Evolutionary conservation across 2,113 vertebrate genomes (phyloP).

Genomic region (Pygoscelis antarcticus): DNA sequence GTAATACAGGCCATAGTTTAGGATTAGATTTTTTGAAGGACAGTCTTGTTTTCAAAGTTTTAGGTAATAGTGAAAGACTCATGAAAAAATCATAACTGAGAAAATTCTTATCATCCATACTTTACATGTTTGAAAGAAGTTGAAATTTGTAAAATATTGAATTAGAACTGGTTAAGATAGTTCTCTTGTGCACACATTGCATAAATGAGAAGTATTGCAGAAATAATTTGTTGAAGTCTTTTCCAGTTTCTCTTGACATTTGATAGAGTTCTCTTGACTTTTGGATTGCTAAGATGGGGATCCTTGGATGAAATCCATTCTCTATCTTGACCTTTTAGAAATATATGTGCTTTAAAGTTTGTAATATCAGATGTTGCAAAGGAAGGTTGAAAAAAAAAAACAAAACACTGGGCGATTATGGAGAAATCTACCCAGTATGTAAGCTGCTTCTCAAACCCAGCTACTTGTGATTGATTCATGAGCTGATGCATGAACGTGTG

Average conservation of each 20-base stretch:
- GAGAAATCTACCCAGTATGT: neutral
- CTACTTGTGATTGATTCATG: neutral
- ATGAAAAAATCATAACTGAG: neutral
- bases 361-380: neutral
- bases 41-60: neutral
- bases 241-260: conserved; percentile 41
- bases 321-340: conserved; percentile 25
- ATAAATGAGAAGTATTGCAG: neutral
- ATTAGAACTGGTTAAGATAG: neutral
- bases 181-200: neutral
- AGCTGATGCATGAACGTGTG: neutral
- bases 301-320: conserved; percentile 11
- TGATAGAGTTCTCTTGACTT: conserved; percentile 46
- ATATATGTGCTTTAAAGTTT: neutral
- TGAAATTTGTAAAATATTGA: neutral
- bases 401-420: neutral
- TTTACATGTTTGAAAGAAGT: neutral
- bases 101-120: neutral
- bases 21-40: neutral
- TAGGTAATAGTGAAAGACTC: neutral
- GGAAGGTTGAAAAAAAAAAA: neutral
- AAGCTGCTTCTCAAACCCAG: neutral
- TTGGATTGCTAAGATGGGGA: neutral
- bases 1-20: neutral
- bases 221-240: neutral